Base-by-base conservation (phyloP, 2,113 vertebrate genomes). In the Spheniscus mendiculus region DNA sequence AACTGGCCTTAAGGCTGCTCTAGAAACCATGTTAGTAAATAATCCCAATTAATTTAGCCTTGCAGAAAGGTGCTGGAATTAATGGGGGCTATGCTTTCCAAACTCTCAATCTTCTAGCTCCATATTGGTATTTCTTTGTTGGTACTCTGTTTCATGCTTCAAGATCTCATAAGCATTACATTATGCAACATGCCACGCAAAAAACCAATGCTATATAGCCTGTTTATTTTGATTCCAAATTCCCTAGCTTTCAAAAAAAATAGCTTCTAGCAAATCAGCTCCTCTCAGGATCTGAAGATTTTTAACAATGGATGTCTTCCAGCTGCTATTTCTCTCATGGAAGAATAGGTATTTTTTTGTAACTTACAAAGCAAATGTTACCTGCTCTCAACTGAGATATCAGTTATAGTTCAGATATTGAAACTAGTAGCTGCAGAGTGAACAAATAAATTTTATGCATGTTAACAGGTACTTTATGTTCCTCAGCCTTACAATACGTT, bases 171-270 rank as follows among this genome's bases (percentile, higher is more conserved):
- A 87, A 87, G 30, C 21, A 18, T 56, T 87, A 70, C 20, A n/a
- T 80, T 95, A 80, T 70, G n/a, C 47, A 88, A 53, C 4, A 30
- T 30, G 27, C 17, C 58, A 62, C 1, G 1, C 27, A 95, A 76
- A 89, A 72, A 59, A 17, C 0, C 12, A 82, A 3, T 32, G 53
- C 30, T 58, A 45, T 53, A 29, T 65, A 93, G n/a, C 30, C 70
- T 61, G 21, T 61, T 93, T 87, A 80, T 94, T 94, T 93, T 96
- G 18, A 93, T 85, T 88, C 34, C 34, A 80, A 83, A 97, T 83
- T 90, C 89, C 36, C 52, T 36, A 62, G 44, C 80, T 96, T 96
- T 85, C 73, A 85, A 73, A 91, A 90, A 78, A 66, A 83, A 92
- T 34, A 58, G 27, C 76, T 91, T 81, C 55, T 82, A 93, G 73